Base-by-base conservation (phyloP, 2,888 invertebrate species). In the Pseudococcus longispinus region DNA sequence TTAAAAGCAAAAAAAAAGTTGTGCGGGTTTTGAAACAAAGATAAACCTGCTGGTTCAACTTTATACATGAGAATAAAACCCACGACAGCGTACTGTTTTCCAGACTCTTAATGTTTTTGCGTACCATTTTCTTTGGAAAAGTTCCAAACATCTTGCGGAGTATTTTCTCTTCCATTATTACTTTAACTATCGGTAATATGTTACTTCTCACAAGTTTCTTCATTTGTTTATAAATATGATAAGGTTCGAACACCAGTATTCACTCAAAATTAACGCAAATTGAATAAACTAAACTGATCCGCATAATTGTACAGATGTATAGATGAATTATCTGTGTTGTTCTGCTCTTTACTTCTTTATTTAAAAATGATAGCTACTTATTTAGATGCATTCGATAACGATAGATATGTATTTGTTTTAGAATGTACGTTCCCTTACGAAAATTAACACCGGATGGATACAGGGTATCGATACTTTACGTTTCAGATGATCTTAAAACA, bases 341-440 rank as follows among this genome's bases (percentile, higher is more conserved):
- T n/a, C n/a, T n/a, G n/a, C n/a, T n/a, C n/a, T n/a, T n/a, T n/a
- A n/a, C n/a, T n/a, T n/a, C n/a, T n/a, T n/a, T n/a, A n/a, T n/a
- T n/a, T n/a, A n/a, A n/a, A n/a, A n/a, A n/a, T n/a, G n/a, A n/a
- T n/a, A n/a, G n/a, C n/a, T n/a, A n/a, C n/a, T n/a, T n/a, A n/a
- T n/a, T n/a, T n/a, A n/a, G n/a, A n/a, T n/a, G n/a, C n/a, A n/a
- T n/a, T n/a, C n/a, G n/a, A n/a, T n/a, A n/a, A n/a, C n/a, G n/a
- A n/a, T n/a, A 51, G 18, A 0, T 51, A 51, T n/a, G 2, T 51
- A n/a, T 51, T 80, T 80, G n/a, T 80, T 42, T 20, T 88, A 89
- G 89, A 82, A 87, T 88, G 87, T 89, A 88, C 88, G 88, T 89
- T 20, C 88, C 88, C 0, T 84, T 89, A 70, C 89, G 89, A 23